phyloP scores from a whole-genome alignment of 2,888 invertebrate genomes.

The Zaprionus bogoriensis region DNA sequence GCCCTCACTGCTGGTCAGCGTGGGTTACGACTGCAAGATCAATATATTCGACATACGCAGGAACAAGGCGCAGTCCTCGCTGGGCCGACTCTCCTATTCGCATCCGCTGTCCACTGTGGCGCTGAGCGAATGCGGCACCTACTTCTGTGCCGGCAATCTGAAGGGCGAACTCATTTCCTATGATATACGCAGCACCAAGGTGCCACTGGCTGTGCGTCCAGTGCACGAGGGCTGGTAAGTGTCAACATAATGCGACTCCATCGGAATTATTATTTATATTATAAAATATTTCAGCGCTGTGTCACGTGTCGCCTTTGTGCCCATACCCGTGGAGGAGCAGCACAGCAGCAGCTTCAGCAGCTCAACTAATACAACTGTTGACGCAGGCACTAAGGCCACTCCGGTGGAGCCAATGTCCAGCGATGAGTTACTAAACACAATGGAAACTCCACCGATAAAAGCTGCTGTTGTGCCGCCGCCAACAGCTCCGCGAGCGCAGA shows the following conservation, averaged over 20 bases:
- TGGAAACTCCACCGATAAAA: constrained; percentile 29
- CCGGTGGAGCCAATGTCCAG: constrained; percentile 36
- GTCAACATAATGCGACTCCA: not conserved
- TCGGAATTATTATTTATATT: too few relatives aligned
- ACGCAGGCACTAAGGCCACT: constrained; percentile 9
- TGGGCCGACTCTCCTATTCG: constrained; percentile 61
- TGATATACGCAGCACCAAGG: constrained; percentile 80
- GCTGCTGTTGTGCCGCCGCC: not conserved
- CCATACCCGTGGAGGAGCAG: constrained; percentile 57
- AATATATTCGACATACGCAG: constrained; percentile 82
- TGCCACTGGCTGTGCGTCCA: constrained; percentile 64
- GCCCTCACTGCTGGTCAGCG: constrained; percentile 79
- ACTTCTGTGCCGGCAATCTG: constrained; percentile 80
- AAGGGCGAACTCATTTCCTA: constrained; percentile 82
- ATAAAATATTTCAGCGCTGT: constrained; percentile 53
- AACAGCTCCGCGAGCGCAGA: constrained; percentile 40
- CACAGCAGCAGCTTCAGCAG: constrained; percentile 59
- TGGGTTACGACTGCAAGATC: constrained; percentile 81
- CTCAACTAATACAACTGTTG: constrained; percentile 43
- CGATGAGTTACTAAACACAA: constrained; percentile 64
- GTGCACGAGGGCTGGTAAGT: constrained; percentile 70
- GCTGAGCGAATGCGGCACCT: constrained; percentile 81
- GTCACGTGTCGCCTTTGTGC: constrained; percentile 78
- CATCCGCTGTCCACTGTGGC: constrained; percentile 81
- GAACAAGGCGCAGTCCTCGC: constrained; percentile 67